Base-by-base conservation (phyloP, 2,113 vertebrate species). In the Terrapene triunguis region DNA sequence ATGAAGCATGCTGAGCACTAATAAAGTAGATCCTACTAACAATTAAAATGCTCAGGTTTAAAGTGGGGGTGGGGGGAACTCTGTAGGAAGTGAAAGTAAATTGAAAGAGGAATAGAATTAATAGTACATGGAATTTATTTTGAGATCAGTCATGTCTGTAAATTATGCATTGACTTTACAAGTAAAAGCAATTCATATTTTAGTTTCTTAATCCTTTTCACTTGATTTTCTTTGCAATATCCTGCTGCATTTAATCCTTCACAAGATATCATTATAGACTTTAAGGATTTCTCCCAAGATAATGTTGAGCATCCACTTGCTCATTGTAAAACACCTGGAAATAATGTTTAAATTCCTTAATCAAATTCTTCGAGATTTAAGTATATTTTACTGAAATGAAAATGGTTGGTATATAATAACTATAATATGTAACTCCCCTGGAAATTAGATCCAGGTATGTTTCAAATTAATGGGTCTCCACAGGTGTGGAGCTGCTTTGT, bases 401-500 rank as follows among this genome's bases (percentile, higher is more conserved):
- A 65, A 44, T 53, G 55, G 24, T 84, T 72, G 5, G 24, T 1
- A 2, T 82, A 5, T 10, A 82, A 6, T 7, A 10, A 38, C 32
- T 47, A 47, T 11, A 82, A 17, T 0, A 0, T 24, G 57, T 11
- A 24, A 0, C 83, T 82, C 69, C 38, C n/a, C 19, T 95, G 25
- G 0, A 0, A 38, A 32, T 17, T 74, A 4, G 5, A 35, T 81
- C 11, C 0, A 3, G 35, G 6, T 47, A 2, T 1, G 1, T 81
- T 10, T 2, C 44, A 11, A 84, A 35, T 0, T 0, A 0, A 0
- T 81, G 76, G 2, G 47, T 21, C 8, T 1, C 78, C 89, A 1
- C 97, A 99, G 99, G 99, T 2, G 99, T 99, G 57, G 99, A 99
- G 98, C 98, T 99, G 97, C 98, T 99, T 3, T 99, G 99, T 1